Evolutionary conservation across 2,888 invertebrate species (phyloP).

Genomic region (Phanerotoma sp.): DNA sequence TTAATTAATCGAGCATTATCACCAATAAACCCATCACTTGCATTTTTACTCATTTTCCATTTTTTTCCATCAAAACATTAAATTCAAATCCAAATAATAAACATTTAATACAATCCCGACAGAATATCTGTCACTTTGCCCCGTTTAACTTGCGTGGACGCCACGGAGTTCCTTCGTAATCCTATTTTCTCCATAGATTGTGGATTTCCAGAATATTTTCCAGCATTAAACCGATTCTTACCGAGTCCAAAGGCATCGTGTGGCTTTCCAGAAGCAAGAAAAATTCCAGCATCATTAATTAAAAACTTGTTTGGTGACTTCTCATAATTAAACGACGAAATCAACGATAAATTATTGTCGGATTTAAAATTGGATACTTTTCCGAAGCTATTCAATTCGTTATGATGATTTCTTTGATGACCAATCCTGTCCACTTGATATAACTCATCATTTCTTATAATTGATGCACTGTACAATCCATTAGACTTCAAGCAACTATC

Average conservation of each 20-base stretch:
- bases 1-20: no score
- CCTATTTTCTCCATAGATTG: slow-evolving; percentile 32
- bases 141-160: slow-evolving; percentile 41
- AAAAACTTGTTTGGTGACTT: slow-evolving; percentile 37
- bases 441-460: slow-evolving; percentile 45
- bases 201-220: slow-evolving; percentile 51
- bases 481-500: slow-evolving; percentile 32
- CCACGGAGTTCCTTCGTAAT: slow-evolving; percentile 41
- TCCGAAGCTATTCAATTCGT: slow-evolving; percentile 36
- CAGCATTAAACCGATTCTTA: slow-evolving; percentile 53
- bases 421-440: slow-evolving; percentile 41
- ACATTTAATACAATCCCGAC: slow-evolving; percentile 51
- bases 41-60: no score
- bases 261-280: slow-evolving; percentile 42
- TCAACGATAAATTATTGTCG: slow-evolving; percentile 15
- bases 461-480: slow-evolving; percentile 35
- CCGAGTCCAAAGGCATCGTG: slow-evolving; percentile 53
- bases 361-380: slow-evolving; percentile 28
- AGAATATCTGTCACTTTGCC: slow-evolving; percentile 54
- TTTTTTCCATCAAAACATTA: no score
- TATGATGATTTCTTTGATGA: slow-evolving; percentile 39
- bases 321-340: slow-evolving; percentile 30
- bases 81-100: no score
- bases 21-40: no score
- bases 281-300: slow-evolving; percentile 44